These are phyloP conservation scores for Pungitius pungitius DNA, from an alignment of 2,113 vertebrate species.

Conservation along the genomic window DNA sequence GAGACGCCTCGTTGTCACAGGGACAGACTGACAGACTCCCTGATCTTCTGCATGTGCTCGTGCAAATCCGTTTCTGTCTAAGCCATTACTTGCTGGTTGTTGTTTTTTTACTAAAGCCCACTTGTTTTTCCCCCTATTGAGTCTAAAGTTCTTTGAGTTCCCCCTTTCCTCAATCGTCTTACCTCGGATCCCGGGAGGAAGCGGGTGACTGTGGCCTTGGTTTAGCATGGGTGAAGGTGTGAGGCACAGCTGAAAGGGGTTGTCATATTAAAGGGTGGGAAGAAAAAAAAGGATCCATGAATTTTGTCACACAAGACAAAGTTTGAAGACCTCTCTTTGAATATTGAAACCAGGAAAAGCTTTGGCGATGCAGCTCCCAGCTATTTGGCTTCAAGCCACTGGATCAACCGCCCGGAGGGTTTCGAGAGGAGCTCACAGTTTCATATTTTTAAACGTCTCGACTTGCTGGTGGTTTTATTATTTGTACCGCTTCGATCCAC, in stretches of 20 bases:
- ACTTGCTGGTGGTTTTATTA: neutral
- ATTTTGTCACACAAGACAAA: neutral
- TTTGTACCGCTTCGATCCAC: neutral
- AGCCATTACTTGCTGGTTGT: constrained; percentile 51
- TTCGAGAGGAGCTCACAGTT: neutral
- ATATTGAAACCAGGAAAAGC: neutral
- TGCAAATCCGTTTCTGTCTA: neutral
- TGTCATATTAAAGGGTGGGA: neutral
- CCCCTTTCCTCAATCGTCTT: constrained; percentile 52
- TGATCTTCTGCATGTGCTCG: constrained; percentile 27
- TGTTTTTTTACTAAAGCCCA: constrained; percentile 24
- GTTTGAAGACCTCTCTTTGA: neutral
- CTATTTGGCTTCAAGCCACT: neutral
- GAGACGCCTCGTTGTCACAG: constrained; percentile 32
- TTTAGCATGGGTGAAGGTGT: neutral
- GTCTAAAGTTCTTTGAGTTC: constrained; percentile 32
- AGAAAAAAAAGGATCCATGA: too few species aligned
- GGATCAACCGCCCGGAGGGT: neutral
- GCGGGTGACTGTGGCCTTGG: constrained; percentile 49
- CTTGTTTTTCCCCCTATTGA: constrained; percentile 33
- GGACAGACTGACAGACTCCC: neutral
- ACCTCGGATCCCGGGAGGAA: constrained; percentile 29
- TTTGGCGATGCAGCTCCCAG: neutral
- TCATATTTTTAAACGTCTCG: too few species aligned
- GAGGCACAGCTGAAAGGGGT: neutral